phyloP scores from a whole-genome alignment of 2,888 invertebrate genomes.

The Rhogogaster chlorosoma region DNA sequence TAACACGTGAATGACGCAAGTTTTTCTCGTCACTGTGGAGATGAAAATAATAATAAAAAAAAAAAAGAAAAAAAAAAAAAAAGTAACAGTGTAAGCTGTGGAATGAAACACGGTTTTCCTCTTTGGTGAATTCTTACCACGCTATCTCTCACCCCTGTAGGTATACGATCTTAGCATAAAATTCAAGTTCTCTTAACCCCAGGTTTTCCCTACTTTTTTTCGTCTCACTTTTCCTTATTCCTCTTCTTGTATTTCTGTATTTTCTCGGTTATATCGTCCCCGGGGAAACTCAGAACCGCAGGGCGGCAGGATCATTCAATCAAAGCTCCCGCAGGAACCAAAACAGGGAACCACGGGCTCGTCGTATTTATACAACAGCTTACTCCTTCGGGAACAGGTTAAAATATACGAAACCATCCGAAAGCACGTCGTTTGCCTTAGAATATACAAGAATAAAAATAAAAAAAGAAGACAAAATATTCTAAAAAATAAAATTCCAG shows the following conservation, averaged over 20 bases:
- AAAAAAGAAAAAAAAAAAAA: neutral
- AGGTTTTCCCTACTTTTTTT: slow-evolving; percentile 5
- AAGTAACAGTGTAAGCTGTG: slow-evolving; percentile 32
- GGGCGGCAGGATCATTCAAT: slow-evolving; percentile 45
- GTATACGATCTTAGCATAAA: slow-evolving; percentile 45
- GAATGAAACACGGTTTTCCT: slow-evolving; percentile 45
- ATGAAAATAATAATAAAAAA: neutral
- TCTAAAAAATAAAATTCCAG: neutral
- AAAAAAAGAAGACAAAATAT: neutral
- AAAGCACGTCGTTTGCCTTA: neutral
- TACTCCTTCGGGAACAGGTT: slow-evolving; percentile 46
- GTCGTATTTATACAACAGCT: slow-evolving; percentile 47
- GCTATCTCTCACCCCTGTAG: slow-evolving; percentile 27
- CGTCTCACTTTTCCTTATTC: slow-evolving; percentile 1
- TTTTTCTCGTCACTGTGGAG: slow-evolving; percentile 16
- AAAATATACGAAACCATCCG: slow-evolving; percentile 42
- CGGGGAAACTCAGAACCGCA: slow-evolving; percentile 22
- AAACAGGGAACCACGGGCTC: slow-evolving; percentile 16
- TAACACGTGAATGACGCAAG: slow-evolving; percentile 18
- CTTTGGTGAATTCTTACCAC: slow-evolving; percentile 40
- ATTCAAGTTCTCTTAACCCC: slow-evolving; percentile 45
- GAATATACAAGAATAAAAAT: neutral
- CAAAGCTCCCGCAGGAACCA: slow-evolving; percentile 44
- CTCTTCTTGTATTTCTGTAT: slow-evolving; percentile 30
- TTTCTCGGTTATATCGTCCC: slow-evolving; percentile 40